Base-by-base conservation (phyloP, 2,113 vertebrate genomes). In the Edolisoma coerulescens region DNA sequence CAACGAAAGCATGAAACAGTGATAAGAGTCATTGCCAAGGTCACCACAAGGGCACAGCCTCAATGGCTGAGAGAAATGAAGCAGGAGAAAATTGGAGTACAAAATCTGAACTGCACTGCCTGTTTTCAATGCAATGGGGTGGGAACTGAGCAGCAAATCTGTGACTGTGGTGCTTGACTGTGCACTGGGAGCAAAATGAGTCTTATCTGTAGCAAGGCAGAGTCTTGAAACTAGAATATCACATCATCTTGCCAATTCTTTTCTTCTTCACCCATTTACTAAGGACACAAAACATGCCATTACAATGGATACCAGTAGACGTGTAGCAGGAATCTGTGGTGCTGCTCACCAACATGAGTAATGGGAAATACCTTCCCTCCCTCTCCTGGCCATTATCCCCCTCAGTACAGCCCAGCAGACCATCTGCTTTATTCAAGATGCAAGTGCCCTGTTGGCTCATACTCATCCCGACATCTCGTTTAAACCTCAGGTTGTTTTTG, bases 161-260 rank as follows among this genome's bases (percentile, higher is more conserved):
- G 21, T 56, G 47, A 28, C 49, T 1, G 21, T 33, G 57, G 65
- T 15, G 44, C 0, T 1, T n/a, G 20, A 13, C 35, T 16, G 10
- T 65, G 39, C 52, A 16, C 6, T 18, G 52, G 44, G 6, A 37
- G 18, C 2, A 4, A 4, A 42, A 77, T 3, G 1, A 16, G 21
- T 52, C 57, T 82, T 61, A 28, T 1, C 13, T 42, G 13, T 7
- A 74, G 47, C 30, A 41, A 67, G 23, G 52, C 44, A 57, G 28
- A 49, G 28, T 68, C 75, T 22, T 63, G 30, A 86, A 76, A 63
- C 16, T 54, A 41, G 75, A 79, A 39, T 6, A 33, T 49, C 44
- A 14, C 39, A 21, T 42, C 27, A 42, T 35, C 26, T 63, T 44
- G 16, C 16, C 10, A 37, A 0, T 57, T 57, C n/a, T 61, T 60